These are phyloP conservation scores for Palloptera scutellata DNA, from an alignment of 2,888 invertebrate species.

Conservation along the genomic window DNA sequence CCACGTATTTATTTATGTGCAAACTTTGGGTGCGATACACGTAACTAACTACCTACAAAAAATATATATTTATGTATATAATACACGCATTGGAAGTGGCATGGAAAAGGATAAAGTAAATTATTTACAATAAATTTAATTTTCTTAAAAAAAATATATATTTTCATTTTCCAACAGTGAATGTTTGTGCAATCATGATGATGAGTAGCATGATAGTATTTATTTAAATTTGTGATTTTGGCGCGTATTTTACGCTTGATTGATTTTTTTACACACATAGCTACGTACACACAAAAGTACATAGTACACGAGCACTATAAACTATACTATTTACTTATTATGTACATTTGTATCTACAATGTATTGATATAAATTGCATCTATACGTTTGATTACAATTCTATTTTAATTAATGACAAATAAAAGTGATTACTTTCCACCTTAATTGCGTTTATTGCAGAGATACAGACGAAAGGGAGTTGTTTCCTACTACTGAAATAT, in stretches of 20 bases:
- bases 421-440: constrained; percentile 18
- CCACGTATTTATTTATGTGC: constrained; percentile 13
- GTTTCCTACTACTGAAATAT: too few relatives aligned
- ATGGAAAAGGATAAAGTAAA: too few relatives aligned
- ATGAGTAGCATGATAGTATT: too few relatives aligned
- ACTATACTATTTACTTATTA: not conserved
- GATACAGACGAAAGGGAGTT: not conserved
- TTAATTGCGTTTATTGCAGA: constrained; percentile 1
- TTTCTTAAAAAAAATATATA: too few relatives aligned
- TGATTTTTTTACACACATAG: constrained; percentile 39
- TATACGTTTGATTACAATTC: not conserved
- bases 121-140: too few relatives aligned
- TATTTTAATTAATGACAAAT: constrained; percentile 30
- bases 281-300: constrained; percentile 1
- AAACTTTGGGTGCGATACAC: constrained; percentile 8
- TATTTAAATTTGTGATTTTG: constrained; percentile 8
- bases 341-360: not conserved
- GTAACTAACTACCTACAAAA: too few relatives aligned
- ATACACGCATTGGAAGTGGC: too few relatives aligned
- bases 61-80: too few relatives aligned
- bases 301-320: not conserved
- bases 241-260: constrained; percentile 38
- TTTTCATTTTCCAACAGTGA: too few relatives aligned
- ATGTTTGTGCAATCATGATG: too few relatives aligned
- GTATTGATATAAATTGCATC: too few relatives aligned